Conservation (phyloP, 2,888 invertebrate genomes). For the Pimpla rufipes region DNA sequence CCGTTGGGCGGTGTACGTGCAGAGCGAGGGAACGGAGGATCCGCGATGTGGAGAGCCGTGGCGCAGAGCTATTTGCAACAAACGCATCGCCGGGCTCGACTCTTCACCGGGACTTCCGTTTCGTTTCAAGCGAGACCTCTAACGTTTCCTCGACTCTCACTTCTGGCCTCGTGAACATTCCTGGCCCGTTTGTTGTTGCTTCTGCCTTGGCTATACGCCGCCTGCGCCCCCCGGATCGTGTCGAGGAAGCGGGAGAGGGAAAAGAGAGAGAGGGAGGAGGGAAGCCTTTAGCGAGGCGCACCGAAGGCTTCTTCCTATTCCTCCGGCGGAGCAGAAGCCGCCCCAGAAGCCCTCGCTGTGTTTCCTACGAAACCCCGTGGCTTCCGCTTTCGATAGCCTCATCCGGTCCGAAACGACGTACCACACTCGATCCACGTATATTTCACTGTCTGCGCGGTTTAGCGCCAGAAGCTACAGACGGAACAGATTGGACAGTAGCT, state of each 20-base stretch:
- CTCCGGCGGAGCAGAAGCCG: slow-evolving; percentile 40
- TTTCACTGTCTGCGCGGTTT: slow-evolving; percentile 4
- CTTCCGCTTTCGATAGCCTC: slow-evolving; percentile 67
- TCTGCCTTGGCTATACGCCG: neutral
- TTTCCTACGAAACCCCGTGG: slow-evolving; percentile 47
- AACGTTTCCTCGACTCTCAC: slow-evolving; percentile 60
- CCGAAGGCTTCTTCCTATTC: slow-evolving; percentile 64
- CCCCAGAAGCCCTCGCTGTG: slow-evolving; percentile 56
- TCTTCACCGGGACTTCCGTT: slow-evolving; percentile 63
- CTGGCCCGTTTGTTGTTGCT: slow-evolving; percentile 9
- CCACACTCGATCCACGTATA: slow-evolving; percentile 44
- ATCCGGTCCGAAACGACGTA: slow-evolving; percentile 64
- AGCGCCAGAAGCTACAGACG: slow-evolving; percentile 6
- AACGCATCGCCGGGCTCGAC: slow-evolving; percentile 57
- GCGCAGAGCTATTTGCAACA: slow-evolving; percentile 62
- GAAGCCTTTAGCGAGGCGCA: slow-evolving; percentile 57
- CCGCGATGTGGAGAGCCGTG: no score
- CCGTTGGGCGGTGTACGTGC: no score
- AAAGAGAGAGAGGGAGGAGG: slow-evolving; percentile 7
- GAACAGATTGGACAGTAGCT: slow-evolving; percentile 1
- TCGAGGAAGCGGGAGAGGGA: slow-evolving; percentile 2
- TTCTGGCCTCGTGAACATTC: slow-evolving; percentile 36
- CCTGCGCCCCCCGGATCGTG: neutral
- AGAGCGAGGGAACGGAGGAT: neutral
- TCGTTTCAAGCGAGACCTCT: slow-evolving; percentile 44